phyloP scores from a whole-genome alignment of 1,140 invertebrate genomes.

The Aphis gossypii region DNA sequence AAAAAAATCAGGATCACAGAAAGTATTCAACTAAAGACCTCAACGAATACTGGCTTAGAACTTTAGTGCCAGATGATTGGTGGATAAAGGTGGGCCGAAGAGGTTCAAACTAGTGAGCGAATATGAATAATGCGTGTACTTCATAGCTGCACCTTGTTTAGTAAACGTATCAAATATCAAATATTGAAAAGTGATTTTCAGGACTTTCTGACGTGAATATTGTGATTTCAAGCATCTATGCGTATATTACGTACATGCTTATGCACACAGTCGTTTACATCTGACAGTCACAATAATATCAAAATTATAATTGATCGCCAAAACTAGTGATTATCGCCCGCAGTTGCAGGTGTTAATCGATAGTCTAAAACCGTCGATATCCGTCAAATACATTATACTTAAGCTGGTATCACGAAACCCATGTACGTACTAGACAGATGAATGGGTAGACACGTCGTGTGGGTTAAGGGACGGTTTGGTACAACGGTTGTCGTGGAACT shows the following conservation, averaged over 20 bases:
- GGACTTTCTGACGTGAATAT: not conserved
- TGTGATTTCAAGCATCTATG: not conserved
- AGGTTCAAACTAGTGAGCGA: not conserved
- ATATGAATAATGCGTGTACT: not conserved
- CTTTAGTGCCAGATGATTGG: no score
- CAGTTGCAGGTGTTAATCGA: no score
- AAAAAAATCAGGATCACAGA: not conserved
- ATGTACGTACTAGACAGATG: no score
- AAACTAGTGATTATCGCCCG: no score
- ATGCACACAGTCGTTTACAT: not conserved
- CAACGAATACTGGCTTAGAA: not conserved
- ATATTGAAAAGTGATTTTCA: not conserved
- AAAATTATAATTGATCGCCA: no score
- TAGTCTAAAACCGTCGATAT: no score
- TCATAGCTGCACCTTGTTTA: not conserved
- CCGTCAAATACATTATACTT: no score
- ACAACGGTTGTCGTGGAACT: no score
- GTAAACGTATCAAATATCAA: not conserved
- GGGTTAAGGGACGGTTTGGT: not conserved
- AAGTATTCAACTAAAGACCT: not conserved
- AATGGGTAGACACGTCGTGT: not conserved
- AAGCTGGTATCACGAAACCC: not conserved
- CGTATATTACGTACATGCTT: no score
- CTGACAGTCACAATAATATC: no score
- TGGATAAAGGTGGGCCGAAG: not conserved